phyloP scores from a whole-genome alignment of 2,888 invertebrate species.

The Heteromurus nitidus region DNA sequence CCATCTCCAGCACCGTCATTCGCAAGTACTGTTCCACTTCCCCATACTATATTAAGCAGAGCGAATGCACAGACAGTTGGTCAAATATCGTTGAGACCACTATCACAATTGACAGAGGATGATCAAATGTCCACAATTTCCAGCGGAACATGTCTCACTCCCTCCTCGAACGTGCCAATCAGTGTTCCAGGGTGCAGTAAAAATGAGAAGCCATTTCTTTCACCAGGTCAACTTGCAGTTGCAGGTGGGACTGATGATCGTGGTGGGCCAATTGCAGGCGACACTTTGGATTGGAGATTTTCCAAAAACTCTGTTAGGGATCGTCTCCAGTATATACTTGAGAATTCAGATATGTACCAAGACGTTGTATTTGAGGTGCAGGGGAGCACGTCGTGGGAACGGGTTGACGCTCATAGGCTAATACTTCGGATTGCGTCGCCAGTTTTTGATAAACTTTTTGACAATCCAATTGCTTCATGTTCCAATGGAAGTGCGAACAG shows the following conservation, averaged over 20 bases:
- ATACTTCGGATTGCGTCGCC: constrained; percentile 51
- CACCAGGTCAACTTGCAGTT: no score
- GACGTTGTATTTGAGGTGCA: constrained; percentile 53
- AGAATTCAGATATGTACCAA: constrained; percentile 27
- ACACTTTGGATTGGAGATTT: constrained; percentile 29
- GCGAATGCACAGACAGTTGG: no score
- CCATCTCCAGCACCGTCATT: constrained; percentile 25
- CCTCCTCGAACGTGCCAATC: no score
- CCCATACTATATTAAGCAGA: no score
- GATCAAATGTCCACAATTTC: constrained; percentile 34
- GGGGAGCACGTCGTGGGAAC: constrained; percentile 15
- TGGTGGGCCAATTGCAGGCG: background rate
- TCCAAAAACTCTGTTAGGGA: constrained; percentile 1
- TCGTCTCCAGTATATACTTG: constrained; percentile 30
- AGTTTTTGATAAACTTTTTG: constrained; percentile 41
- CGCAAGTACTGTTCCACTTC: background rate
- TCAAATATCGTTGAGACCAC: constrained; percentile 7
- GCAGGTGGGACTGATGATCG: no score
- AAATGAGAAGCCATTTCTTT: no score
- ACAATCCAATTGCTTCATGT: no score
- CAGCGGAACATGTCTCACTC: no score
- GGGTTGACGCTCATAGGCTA: constrained; percentile 48
- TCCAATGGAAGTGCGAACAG: background rate
- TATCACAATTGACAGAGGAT: background rate
- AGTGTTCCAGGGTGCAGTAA: no score